Base-by-base conservation (phyloP, 2,888 invertebrate species). In the Serrognathus titanus region DNA sequence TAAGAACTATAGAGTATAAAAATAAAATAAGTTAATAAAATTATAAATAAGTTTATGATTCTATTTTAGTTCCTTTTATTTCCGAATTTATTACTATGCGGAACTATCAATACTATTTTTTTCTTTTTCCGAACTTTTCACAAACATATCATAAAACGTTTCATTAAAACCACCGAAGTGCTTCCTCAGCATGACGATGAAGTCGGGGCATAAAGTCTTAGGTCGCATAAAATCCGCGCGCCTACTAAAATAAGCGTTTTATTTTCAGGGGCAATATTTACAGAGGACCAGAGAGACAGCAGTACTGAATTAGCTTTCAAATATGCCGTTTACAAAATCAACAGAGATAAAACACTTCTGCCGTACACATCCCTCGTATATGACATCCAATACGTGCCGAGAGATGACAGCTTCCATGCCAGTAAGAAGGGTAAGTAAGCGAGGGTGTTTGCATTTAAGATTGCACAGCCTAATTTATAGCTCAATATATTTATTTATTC, bases 311-410 rank as follows among this genome's bases (percentile, higher is more conserved):
- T 94, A 64, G 94, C 96, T 1, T 96, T 97, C 80, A 94, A 94
- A 72, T 95, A 94, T 81, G 95, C 96, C 6, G 92, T 96, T 10
- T 94, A 95, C 78, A 85, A 91, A 64, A 92, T 97, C 71, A 97
- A 97, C 80, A 91, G 93, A 71, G 94, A 95, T 70, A 83, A 89
- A 53, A 84, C 82, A 59, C 80, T 96, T 11, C 80, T 96, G 53
- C 90, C 94, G 0, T 90, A 93, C 70, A 92, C 90, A 1, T 92
- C 94, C 2, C 81, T 97, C 40, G 88, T 94, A n/a, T 95, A 94
- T 75, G 94, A 96, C 71, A 93, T 95, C 66, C 91, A 94, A 78
- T 92, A 94, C 75, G 90, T 93, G 43, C 89, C 91, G 1, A 85
- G 86, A 52, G 90, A 93, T 71, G 96, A 97, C 79, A 93, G 93